Evolutionary conservation across 2,888 invertebrate species (phyloP), one percentile per base, ranked within the genome.

Genomic region (Nymphalis polychloros): DNA sequence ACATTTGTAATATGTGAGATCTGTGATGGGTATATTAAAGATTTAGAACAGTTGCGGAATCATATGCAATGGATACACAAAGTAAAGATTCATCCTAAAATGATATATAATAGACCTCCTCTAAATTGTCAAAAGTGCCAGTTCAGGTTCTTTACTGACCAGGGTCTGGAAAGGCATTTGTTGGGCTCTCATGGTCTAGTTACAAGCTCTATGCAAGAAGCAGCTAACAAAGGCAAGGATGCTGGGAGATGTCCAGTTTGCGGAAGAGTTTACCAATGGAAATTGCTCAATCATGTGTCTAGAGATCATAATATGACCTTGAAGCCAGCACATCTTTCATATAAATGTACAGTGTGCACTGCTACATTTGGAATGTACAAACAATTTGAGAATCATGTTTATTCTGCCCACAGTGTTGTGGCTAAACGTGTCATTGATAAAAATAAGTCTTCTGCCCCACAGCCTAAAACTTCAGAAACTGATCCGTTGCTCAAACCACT

Each of bases 51-150:
- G 86, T 92, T 98, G 77, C 94, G 98, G 76, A 98, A 98, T 87
- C 98, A 98, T 85, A 98, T 98, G 97, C 98, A 98, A 85, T 98
- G 98, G 97, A 98, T 98, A 86, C 98, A 98, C 88, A 98, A 98
- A 94, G 97, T 98, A 73, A 98, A 98, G 89, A 98, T 98, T 83
- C 98, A 98, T 93, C 98, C 98, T 68, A 98, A 98, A 92, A 98
- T 98, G 97, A 97, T 98, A 79, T 97, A 97, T 89, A 98, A 97
- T 88, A 94, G 97, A 89, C 98, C 98, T 75, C 98, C 98, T 64
- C 93, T 98, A 76, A 98, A 97, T 92, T 98, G 98, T 89, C 98
- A 98, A 90, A 98, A 98, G 88, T 98, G 98, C 91, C 97, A 98
- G 90, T 97, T 97, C 87, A 83, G 98, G 81, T 99, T 99, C 93